Evolutionary conservation across 2,113 vertebrate species (phyloP).

Genomic region (Nanger granti): DNA sequence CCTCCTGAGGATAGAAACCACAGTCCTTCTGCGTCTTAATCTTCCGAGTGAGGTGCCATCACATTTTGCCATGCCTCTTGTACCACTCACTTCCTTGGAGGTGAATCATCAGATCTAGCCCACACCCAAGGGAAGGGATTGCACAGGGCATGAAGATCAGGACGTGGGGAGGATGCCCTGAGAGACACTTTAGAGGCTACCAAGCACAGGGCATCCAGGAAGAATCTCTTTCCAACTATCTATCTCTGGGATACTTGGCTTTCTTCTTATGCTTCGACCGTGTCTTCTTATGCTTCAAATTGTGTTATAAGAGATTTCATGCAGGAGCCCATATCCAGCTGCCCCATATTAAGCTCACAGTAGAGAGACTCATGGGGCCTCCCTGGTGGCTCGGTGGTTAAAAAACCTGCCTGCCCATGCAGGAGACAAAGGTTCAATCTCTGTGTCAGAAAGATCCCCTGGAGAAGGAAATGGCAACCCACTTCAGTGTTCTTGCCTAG

Average conservation of each 20-base stretch:
- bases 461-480: background rate
- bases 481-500: background rate
- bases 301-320: background rate
- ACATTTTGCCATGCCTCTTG: background rate
- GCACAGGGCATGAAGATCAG: background rate
- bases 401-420: background rate
- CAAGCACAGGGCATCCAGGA: rapidly evolving
- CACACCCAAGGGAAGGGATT: background rate
- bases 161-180: background rate
- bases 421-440: background rate
- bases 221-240: background rate
- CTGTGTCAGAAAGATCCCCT: background rate
- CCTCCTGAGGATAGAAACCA: background rate
- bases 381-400: background rate
- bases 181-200: background rate
- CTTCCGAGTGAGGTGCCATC: background rate
- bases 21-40: background rate
- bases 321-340: background rate
- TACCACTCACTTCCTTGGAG: background rate
- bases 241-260: background rate
- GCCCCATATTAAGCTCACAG: background rate
- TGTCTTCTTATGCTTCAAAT: background rate
- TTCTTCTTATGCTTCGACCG: background rate
- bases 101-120: background rate
- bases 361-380: background rate